These are phyloP conservation scores for Loripinus fragilis DNA, from an alignment of 2,888 invertebrate genomes.

Conservation along the genomic window DNA sequence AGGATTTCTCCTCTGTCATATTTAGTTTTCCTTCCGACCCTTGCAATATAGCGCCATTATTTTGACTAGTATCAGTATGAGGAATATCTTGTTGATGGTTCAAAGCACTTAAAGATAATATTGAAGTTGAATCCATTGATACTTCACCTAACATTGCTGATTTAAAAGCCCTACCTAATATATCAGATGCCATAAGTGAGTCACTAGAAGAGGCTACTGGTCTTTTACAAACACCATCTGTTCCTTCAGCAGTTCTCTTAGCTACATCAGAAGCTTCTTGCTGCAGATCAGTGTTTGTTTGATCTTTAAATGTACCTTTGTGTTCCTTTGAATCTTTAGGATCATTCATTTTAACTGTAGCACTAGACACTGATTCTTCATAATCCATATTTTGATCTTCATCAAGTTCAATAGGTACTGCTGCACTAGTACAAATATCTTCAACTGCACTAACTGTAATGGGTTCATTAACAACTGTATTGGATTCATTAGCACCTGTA, in stretches of 20 bases:
- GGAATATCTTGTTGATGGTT: neutral
- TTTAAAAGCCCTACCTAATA: conserved; percentile 52
- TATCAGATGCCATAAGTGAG: conserved; percentile 41
- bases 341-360: neutral
- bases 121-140: conserved; percentile 44
- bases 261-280: neutral
- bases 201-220: conserved; percentile 22
- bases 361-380: neutral
- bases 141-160: conserved; percentile 47
- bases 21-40: neutral
- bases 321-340: neutral
- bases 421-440: neutral
- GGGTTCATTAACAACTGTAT: neutral
- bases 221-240: neutral
- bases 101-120: neutral
- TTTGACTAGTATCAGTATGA: neutral
- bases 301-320: neutral
- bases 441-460: neutral
- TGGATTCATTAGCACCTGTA: neutral
- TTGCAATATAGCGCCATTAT: neutral
- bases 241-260: neutral
- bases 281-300: neutral
- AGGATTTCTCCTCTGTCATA: neutral
- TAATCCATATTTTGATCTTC: neutral
- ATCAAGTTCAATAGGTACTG: neutral